Evolutionary conservation across 2,888 invertebrate genomes (phyloP), one percentile per base, ranked within the genome.

Genomic region (Phaedon cochleariae): DNA sequence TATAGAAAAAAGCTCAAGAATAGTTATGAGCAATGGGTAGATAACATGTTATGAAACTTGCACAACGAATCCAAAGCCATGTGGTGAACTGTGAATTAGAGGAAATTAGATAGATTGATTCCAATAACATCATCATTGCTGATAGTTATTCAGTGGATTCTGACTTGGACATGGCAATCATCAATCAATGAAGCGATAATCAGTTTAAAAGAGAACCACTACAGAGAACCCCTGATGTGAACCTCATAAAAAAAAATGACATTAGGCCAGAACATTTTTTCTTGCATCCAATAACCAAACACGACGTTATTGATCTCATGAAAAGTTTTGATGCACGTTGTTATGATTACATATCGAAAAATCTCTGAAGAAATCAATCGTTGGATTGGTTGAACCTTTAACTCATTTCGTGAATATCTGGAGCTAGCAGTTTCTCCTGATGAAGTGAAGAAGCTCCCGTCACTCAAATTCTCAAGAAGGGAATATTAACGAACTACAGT

Each of bases 1-100:
- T 17, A 48, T 48, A 48, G 48, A 9, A 9, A 48, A 9, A 48
- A 18, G 48, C 48, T 48, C 48, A 48, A 48, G 17, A 48, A 48
- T 48, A 48, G 4, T 48, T 48, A 48, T 48, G 17, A 48, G 48
- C 48, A 48, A 18, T 48, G 17, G 9, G 48, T 48, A 48, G 17
- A 48, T 48, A 48, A 48, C 18, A 18, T 2, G 48, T 15, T 48
- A 48, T 17, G 17, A n/a, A 48, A 1, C 48, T 18, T 17, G 18
- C 48, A 48, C 48, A 48, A 48, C 17, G 10, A 45, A 45, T 45
- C 48, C 17, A 48, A 48, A 48, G 17, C 48, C 48, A 48, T 48
- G 48, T 48, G 18, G n/a, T 3, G 17, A 48, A 48, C 17, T 48
- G 29, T 29, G 4, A 29, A 29, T 29, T 7, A 29, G 7, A 29